Conservation (phyloP, 2,113 vertebrate species). For the Patagioenas fasciata region DNA sequence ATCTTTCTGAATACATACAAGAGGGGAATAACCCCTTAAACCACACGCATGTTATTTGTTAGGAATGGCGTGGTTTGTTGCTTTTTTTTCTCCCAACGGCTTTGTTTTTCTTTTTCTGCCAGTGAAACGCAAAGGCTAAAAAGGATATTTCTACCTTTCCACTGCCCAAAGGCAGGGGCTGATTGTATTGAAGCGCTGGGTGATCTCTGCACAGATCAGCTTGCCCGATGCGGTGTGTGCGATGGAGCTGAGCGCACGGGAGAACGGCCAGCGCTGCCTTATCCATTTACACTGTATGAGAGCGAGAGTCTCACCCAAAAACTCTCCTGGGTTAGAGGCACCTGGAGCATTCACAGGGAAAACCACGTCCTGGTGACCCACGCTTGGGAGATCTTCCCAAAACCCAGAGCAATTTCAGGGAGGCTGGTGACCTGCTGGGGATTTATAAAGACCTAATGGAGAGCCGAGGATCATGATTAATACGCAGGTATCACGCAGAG, state of each 20-base stretch:
- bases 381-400: not conserved
- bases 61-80: not conserved
- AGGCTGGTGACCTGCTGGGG: not conserved
- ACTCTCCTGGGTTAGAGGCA: not conserved
- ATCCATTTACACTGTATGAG: not conserved
- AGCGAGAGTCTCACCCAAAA: fast-evolving
- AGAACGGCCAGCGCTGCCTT: fast-evolving
- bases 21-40: constrained; percentile 22
- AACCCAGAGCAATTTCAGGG: not conserved
- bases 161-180: not conserved
- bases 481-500: not conserved
- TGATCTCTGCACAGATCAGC: not conserved
- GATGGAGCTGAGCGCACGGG: not conserved
- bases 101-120: not conserved
- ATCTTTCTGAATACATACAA: not conserved
- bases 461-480: not conserved
- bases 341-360: fast-evolving
- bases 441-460: not conserved
- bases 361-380: not conserved
- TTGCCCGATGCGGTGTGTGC: fast-evolving
- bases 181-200: not conserved
- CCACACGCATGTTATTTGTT: not conserved
- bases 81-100: not conserved
- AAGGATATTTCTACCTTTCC: not conserved
- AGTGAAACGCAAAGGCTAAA: not conserved